Conservation (phyloP, 2,888 invertebrate species). For the Trachelus troglodyta region DNA sequence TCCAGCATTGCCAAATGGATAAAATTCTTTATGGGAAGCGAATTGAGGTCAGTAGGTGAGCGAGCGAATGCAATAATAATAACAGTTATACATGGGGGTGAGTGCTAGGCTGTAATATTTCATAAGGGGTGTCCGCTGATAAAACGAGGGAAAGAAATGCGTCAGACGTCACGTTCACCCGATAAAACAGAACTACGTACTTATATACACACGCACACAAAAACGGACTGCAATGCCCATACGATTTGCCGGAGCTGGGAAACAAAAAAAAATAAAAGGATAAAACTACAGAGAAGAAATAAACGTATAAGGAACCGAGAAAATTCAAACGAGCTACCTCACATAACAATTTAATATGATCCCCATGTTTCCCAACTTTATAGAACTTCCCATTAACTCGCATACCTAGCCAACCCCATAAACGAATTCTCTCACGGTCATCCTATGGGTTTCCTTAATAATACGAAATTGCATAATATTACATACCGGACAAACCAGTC, state of each 20-base stretch:
- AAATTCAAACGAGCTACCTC: too few species aligned
- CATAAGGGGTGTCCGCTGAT: constrained; percentile 22
- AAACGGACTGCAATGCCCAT: too few species aligned
- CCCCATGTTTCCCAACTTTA: constrained; percentile 16
- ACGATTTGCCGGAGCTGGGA: too few species aligned
- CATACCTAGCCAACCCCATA: constrained; percentile 23
- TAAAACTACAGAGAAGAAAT: too few species aligned
- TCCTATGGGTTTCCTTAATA: constrained; percentile 19
- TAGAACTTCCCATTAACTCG: constrained; percentile 28
- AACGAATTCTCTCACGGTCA: constrained; percentile 25
- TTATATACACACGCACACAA: neutral
- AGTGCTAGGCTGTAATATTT: constrained; percentile 25
- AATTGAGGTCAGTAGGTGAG: too few species aligned
- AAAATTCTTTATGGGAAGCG: too few species aligned
- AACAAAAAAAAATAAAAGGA: too few species aligned
- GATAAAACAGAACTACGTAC: constrained; percentile 18
- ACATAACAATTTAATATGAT: constrained; percentile 29
- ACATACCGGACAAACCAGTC: constrained; percentile 23
- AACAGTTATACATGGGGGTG: constrained; percentile 8
- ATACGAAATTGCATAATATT: constrained; percentile 33
- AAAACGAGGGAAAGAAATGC: constrained; percentile 19
- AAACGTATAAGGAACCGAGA: too few species aligned
- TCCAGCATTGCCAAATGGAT: too few species aligned
- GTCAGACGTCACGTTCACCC: constrained; percentile 24
- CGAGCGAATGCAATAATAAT: neutral